Evolutionary conservation across 2,888 invertebrate genomes (phyloP).

Genomic region (Gandaritis pyraliata): DNA sequence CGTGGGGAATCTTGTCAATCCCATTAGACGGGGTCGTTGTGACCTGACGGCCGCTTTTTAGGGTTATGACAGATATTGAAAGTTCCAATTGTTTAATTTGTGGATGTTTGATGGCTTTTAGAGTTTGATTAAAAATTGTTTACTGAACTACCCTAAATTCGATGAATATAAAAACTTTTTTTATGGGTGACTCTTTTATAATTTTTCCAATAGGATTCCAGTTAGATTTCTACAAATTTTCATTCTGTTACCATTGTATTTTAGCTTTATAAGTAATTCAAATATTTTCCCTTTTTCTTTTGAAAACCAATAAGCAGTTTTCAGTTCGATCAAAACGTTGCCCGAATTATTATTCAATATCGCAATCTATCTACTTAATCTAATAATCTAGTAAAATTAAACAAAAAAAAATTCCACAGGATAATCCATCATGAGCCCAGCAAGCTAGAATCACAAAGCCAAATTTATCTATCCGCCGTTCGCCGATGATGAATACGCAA

Average conservation of each 20-base stretch:
- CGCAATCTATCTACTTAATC: no score
- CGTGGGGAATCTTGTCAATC: conserved; percentile 78
- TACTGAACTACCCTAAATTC: conserved; percentile 13
- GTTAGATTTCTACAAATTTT: no score
- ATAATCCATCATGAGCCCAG: conserved; percentile 14
- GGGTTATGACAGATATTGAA: conserved; percentile 59
- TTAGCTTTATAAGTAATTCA: no score
- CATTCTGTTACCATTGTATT: no score
- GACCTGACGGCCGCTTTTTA: conserved; percentile 53
- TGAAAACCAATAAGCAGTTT: no score
- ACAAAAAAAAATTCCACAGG: background rate
- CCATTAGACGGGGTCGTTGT: conserved; percentile 68
- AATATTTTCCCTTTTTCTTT: no score
- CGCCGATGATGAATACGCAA: conserved; percentile 45
- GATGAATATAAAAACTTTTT: conserved; percentile 24
- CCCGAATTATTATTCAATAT: no score
- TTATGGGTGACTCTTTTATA: conserved; percentile 19
- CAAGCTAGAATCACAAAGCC: conserved; percentile 25
- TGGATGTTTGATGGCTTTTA: conserved; percentile 51
- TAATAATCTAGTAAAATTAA: no score
- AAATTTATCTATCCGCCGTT: conserved; percentile 35
- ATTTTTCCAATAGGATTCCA: conserved; percentile 12
- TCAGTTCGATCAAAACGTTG: no score
- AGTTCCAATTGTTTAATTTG: conserved; percentile 65
- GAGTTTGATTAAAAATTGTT: conserved; percentile 56